A percentile compares a stretch with the other conserved stretches of the same genome.
Conservation (phyloP, 2,113 vertebrate genomes). For the Poeciliopsis retropinna region DNA sequence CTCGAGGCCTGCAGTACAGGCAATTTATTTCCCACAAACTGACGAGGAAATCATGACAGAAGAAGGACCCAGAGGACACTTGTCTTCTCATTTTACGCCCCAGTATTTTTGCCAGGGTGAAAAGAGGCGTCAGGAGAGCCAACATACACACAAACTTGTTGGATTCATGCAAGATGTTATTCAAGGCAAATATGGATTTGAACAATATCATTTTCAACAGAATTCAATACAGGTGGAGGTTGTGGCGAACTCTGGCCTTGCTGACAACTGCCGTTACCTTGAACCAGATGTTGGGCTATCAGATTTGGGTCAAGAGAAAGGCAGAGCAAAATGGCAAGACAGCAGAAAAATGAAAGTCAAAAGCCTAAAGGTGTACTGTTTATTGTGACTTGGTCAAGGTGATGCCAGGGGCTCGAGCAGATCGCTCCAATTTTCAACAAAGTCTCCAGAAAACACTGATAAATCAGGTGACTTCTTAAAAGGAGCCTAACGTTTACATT, state of each 20-base stretch:
- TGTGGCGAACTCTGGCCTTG: slow-evolving; percentile 31
- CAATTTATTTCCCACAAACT: slow-evolving; percentile 45
- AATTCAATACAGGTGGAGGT: slow-evolving; percentile 29
- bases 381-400: slow-evolving; percentile 9
- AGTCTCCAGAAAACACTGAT: neutral
- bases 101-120: slow-evolving; percentile 53
- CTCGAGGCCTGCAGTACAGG: slow-evolving; percentile 46
- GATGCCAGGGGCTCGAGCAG: neutral
- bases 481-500: neutral
- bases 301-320: slow-evolving; percentile 49
- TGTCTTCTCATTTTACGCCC: slow-evolving; percentile 49
- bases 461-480: neutral
- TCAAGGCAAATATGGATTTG: slow-evolving; percentile 54
- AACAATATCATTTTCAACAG: slow-evolving; percentile 50
- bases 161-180: slow-evolving; percentile 37
- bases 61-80: slow-evolving; percentile 34
- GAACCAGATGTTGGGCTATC: slow-evolving; percentile 69
- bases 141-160: slow-evolving; percentile 55
- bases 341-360: slow-evolving; percentile 28
- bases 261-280: slow-evolving; percentile 52
- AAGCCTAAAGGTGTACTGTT: slow-evolving; percentile 15
- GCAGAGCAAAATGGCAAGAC: slow-evolving; percentile 32
- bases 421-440: neutral
- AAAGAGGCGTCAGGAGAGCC: slow-evolving; percentile 37
- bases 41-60: slow-evolving; percentile 40